Base-by-base conservation (phyloP, 2,113 vertebrate species). In the Scortum barcoo region DNA sequence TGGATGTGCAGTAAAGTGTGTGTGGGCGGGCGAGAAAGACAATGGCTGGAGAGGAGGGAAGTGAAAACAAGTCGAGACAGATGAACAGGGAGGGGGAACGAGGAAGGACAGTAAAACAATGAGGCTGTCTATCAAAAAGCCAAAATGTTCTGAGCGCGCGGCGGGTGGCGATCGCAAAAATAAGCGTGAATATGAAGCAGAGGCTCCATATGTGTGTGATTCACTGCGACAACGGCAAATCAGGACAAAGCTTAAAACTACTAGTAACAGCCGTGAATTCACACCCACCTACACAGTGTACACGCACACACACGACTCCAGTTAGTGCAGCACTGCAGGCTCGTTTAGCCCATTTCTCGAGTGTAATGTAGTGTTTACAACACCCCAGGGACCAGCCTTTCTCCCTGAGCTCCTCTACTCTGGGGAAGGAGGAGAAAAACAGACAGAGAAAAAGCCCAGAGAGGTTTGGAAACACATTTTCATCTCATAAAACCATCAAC, bases 321-420 rank as follows among this genome's bases (percentile, higher is more conserved):
- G 16, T 76, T 1, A 65, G 83, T 14, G 50, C 79, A 60, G 83
- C 58, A 24, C 13, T 24, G 72, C 85, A 33, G 83, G 71, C 81
- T 73, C 75, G 4, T 76, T 86, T 81, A 81, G 65, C 65, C 61
- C 78, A n/a, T 69, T 79, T 84, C 77, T 79, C 61, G 16, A 68
- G 75, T 70, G 74, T 86, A 68, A 88, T 81, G 83, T 81, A 5
- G 67, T 79, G 75, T 83, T 90, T 72, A 88, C 44, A 50, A n/a
- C 54, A 48, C 77, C 60, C 71, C 44, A 5, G 88, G 81, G 88
- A 84, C 0, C 24, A 22, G 36, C n/a, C 38, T 26, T n/a, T 0
- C n/a, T 50, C 81, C 65, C 78, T 0, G 7, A 10, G 74, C 61
- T 68, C 36, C 22, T 50, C 58, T 78, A 57, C 80, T 84, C 77